These are phyloP conservation scores for Dilophus febrilis DNA, from an alignment of 2,888 invertebrate species.

Conservation along the genomic window DNA sequence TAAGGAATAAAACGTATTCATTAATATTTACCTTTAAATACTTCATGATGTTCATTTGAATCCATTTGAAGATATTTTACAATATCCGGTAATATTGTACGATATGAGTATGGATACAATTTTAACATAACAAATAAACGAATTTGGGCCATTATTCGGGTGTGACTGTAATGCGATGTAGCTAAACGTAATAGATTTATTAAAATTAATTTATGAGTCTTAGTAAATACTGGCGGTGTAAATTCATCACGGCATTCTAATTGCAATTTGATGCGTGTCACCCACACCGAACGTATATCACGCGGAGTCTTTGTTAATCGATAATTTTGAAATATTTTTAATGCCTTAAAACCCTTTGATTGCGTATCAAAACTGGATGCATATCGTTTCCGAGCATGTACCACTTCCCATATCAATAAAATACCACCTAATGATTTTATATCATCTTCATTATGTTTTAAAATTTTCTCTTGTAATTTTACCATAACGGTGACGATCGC, in stretches of 20 bases:
- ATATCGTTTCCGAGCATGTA: slow-evolving; percentile 9
- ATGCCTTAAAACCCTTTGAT: slow-evolving; percentile 45
- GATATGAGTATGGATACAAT: slow-evolving; percentile 53
- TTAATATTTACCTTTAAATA: slow-evolving; percentile 63
- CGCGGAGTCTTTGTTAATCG: slow-evolving; percentile 42
- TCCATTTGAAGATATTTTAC: slow-evolving; percentile 42
- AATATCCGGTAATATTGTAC: slow-evolving; percentile 42
- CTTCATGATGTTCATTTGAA: slow-evolving; percentile 43
- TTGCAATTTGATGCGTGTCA: slow-evolving; percentile 36
- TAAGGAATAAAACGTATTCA: no score
- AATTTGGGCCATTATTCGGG: slow-evolving; percentile 48
- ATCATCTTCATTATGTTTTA: slow-evolving; percentile 55
- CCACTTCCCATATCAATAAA: slow-evolving; percentile 29
- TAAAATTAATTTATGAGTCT: slow-evolving; percentile 41
- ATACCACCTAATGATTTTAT: slow-evolving; percentile 49
- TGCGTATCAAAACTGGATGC: slow-evolving; percentile 36
- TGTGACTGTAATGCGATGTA: slow-evolving; percentile 15
- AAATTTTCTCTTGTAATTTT: slow-evolving; percentile 44
- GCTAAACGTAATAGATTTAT: slow-evolving; percentile 31
- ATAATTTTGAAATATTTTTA: slow-evolving; percentile 45
- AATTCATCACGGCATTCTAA: slow-evolving; percentile 11
- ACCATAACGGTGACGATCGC: slow-evolving; percentile 41
- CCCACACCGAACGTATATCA: slow-evolving; percentile 42
- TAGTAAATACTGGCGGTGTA: slow-evolving; percentile 32
- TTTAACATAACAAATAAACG: slow-evolving; percentile 44